Evolutionary conservation across 1,140 invertebrate species (phyloP), one percentile per base, ranked within the genome.

Genomic region (Eurytemora carolleeae): DNA sequence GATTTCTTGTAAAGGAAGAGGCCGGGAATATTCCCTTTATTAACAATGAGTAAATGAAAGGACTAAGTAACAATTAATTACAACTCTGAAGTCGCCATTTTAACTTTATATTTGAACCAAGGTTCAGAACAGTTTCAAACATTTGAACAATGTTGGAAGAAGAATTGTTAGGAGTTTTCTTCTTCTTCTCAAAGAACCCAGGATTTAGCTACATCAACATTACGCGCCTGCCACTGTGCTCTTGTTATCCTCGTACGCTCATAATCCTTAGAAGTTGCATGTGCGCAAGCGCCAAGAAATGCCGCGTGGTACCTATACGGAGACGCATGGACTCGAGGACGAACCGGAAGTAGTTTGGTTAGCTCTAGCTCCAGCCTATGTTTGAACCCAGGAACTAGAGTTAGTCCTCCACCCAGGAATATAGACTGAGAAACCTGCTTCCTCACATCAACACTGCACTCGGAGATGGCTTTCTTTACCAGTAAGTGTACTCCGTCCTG

Each of bases 271-370:
- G 75, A 72, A 20, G 68, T 68, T 2, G 78, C 76, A 55, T 80
- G 69, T 15, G 74, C 70, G 61, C 78, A 78, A 0, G 77, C 77
- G 21, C 79, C 80, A 26, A 82, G 71, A 67, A 75, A 82, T 1
- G 79, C 76, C 24, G 78, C 76, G 68, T 82, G 79, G 63, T 79
- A 79, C 18, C 78, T 67, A 66, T 79, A 78, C 1, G 76, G 75
- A 17, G 77, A 77, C 1, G 74, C 74, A 68, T 79, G 77, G 18
- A 81, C 78, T 76, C 79, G 63, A 20, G 66, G 60, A 20, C 55
- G 16, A n/a, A 62, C 74, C 3, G 80, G 79, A 16, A 76, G 76
- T 21, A 81, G 65, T 63, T 77, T 78, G 24, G 71, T 71, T 1
- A 82, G 64, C 69, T 82, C 80, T 19, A 63, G 65, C 66, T 80